These are phyloP conservation scores for Capreolus pygargus DNA, from an alignment of 2,113 vertebrate genomes.

Conservation along the genomic window DNA sequence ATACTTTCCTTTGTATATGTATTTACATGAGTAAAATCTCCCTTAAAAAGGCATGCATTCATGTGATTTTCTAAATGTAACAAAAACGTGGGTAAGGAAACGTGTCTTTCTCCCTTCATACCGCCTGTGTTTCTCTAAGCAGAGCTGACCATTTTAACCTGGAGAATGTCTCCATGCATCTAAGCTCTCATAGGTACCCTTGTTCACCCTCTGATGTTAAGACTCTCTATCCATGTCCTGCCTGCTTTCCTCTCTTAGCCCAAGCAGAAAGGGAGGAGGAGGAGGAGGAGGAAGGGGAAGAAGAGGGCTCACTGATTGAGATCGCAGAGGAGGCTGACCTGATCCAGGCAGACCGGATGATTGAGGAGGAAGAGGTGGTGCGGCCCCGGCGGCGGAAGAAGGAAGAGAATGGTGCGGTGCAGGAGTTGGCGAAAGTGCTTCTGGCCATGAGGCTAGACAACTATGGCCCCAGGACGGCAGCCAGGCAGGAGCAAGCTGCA, in stretches of 20 bases:
- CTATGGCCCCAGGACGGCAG: conserved; percentile 47
- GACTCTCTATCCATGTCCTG: neutral
- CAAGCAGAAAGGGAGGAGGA: conserved; percentile 71
- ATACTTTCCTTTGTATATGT: neutral
- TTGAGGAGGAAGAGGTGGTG: conserved; percentile 83
- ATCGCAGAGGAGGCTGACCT: conserved; percentile 91
- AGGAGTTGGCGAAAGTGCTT: conserved; percentile 77
- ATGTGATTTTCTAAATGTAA: neutral
- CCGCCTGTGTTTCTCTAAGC: neutral
- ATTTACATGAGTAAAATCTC: neutral
- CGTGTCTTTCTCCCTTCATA: neutral
- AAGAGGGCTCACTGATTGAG: conserved; percentile 83
- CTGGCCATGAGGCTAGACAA: conserved; percentile 86
- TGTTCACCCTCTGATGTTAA: neutral
- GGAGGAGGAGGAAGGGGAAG: conserved; percentile 62
- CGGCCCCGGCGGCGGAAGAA: conserved; percentile 55
- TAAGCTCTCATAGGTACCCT: neutral
- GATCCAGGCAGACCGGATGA: conserved; percentile 89
- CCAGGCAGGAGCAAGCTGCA: neutral
- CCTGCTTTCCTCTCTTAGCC: conserved; percentile 56
- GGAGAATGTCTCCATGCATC: neutral
- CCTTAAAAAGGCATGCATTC: neutral
- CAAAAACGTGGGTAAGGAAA: neutral
- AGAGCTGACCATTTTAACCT: neutral
- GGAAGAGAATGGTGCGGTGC: conserved; percentile 62